A percentile compares a stretch with the other conserved stretches of the same genome.
Evolutionary conservation across 2,113 vertebrate genomes (phyloP).

Genomic region (Clarias batrachus): DNA sequence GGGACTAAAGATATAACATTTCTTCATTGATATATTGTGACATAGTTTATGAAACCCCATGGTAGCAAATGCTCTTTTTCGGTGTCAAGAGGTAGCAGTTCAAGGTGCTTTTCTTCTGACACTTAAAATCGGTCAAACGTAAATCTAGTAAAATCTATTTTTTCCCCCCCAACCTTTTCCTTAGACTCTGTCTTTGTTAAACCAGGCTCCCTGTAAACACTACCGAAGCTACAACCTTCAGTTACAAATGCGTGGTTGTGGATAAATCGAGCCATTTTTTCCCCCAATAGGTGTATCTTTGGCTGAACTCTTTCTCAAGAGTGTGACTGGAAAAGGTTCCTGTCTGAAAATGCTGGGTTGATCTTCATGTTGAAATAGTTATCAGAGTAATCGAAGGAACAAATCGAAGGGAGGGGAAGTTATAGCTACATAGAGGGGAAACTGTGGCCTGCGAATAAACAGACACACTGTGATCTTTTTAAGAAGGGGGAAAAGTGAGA

Average conservation of each 20-base stretch:
- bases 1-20: background rate
- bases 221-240: background rate
- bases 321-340: constrained; percentile 11
- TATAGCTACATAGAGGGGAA: constrained; percentile 55
- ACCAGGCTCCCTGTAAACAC: background rate
- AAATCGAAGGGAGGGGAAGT: constrained; percentile 54
- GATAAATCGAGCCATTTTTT: constrained; percentile 8
- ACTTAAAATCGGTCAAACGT: background rate
- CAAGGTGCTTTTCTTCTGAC: background rate
- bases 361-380: constrained; percentile 53
- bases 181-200: background rate
- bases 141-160: background rate
- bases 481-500: constrained; percentile 54
- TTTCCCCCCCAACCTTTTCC: too few species aligned
- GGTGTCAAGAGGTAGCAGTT: background rate
- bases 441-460: constrained; percentile 49
- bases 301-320: background rate
- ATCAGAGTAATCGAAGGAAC: constrained; percentile 66
- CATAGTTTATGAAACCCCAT: background rate
- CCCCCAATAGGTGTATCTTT: background rate
- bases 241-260: background rate
- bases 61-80: background rate
- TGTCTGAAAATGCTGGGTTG: constrained; percentile 3
- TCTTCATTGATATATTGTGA: background rate
- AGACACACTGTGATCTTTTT: constrained; percentile 57